Evolutionary conservation across 2,888 invertebrate genomes (phyloP), one percentile per base, ranked within the genome.

Genomic region (Papilio demoleus): DNA sequence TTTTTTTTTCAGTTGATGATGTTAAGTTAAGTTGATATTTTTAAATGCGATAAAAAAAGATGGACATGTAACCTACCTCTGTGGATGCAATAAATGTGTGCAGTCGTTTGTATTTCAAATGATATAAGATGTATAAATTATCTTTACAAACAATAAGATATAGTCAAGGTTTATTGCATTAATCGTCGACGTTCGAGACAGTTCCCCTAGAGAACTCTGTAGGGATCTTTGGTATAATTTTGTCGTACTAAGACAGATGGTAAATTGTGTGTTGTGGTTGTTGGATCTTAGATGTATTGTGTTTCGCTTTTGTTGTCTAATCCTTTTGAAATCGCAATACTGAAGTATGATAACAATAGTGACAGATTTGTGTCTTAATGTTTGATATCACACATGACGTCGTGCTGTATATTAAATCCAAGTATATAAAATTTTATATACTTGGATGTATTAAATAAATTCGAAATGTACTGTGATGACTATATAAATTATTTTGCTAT

Each of bases 161-260:
- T n/a, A 42, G 45, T 42, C 65, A 36, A 47, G 65, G 31, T 22
- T 38, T 34, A 42, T 64, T 70, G 67, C 63, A 11, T 68, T 70
- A 70, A 73, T 69, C 31, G 40, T 42, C 71, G 71, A 70, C 70
- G 65, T 71, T 70, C 71, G 75, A 73, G 72, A 74, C 72, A 71
- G 74, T 73, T 72, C 70, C 69, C 63, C 67, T 58, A 70, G 71
- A 74, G 71, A 73, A 59, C 69, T 58, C 50, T 59, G 70, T 69
- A 77, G 17, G 45, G 73, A 75, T 77, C 70, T 67, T 74, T n/a
- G n/a, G n/a, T n/a, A n/a, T 75, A 73, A 70, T 65, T 70, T 70
- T 76, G 76, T 76, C 76, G 74, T 76, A 75, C 56, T 71, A 77
- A 80, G 78, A 79, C 77, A 77, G 77, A 79, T 79, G 77, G 74